Evolutionary conservation across 2,888 invertebrate species (phyloP), one percentile per base, ranked within the genome.

Genomic region (Nomada fabriciana): DNA sequence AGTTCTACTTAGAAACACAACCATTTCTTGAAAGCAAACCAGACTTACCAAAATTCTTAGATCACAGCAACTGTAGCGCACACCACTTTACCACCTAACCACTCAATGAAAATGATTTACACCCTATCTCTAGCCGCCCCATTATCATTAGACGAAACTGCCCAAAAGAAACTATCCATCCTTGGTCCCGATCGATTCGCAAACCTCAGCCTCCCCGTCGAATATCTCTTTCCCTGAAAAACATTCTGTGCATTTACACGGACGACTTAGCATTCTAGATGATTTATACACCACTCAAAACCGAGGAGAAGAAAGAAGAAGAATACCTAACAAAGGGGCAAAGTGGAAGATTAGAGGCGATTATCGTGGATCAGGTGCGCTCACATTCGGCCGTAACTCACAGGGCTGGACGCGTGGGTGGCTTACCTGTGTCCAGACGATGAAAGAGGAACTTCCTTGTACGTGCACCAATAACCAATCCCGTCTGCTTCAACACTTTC

Each of bases 281-380:
- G 93, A 93, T 93, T 93, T 94, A 94, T 92, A 89, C 72, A 86
- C 73, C 82, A 80, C 80, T 89, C 86, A 76, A 84, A 81, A 73
- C 65, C 78, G 57, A 71, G 72, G 68, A 67, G 74, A 71, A 75
- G 75, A 83, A 80, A 71, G 84, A 84, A 80, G 87, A 89, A 84
- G 82, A 61, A 91, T 89, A 80, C 88, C 89, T 82, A 90, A 91
- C 88, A 91, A 92, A 91, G 90, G 91, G 87, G 90, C 90, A 93
- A 93, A 94, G 93, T 93, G 93, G 93, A 94, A 93, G 93, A 94
- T 93, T 93, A 94, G 93, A 91, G 93, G 90, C 91, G 92, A 93
- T 94, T 93, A 94, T 93, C 91, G 89, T 89, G 90, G 90, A 92
- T 92, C 91, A 92, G 91, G 91, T 92, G 92, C 90, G 91, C 91